Percentiles rank a stretch among this genome's conserved stretches.
Evolutionary conservation across 2,888 invertebrate genomes (phyloP).

Genomic region (Spialia ferax): DNA sequence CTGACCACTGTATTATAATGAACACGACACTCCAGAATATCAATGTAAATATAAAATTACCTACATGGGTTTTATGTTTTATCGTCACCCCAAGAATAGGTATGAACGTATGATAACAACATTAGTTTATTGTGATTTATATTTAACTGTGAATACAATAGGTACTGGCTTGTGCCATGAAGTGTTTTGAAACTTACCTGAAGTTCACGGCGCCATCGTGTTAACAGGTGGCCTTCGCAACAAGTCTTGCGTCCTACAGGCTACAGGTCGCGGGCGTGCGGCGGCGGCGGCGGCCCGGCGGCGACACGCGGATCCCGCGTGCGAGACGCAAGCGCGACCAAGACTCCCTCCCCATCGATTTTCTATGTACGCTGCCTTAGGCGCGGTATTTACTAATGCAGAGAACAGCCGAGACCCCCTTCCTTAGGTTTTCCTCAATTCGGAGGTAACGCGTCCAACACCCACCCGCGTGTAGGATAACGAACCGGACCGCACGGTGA

Average conservation of each 20-base stretch:
- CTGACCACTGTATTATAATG: too few species aligned
- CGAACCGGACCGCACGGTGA: not conserved
- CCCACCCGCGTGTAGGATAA: conserved; percentile 22
- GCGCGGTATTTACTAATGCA: conserved; percentile 79
- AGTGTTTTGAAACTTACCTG: conserved; percentile 64
- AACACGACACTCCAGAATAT: too few species aligned
- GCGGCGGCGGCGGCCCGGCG: conserved; percentile 66
- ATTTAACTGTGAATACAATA: not conserved
- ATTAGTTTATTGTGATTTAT: not conserved
- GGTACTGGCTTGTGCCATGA: not conserved
- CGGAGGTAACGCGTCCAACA: conserved; percentile 48
- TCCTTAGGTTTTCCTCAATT: conserved; percentile 68
- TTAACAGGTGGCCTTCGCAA: conserved; percentile 82
- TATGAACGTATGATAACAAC: not conserved
- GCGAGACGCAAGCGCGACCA: conserved; percentile 65
- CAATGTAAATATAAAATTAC: too few species aligned
- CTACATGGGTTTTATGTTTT: too few species aligned
- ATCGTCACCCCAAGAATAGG: too few species aligned
- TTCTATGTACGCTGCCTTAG: conserved; percentile 70
- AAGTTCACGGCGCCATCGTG: conserved; percentile 72
- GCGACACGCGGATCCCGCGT: conserved; percentile 52
- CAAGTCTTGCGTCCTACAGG: conserved; percentile 76
- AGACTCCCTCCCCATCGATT: conserved; percentile 75
- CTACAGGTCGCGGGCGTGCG: conserved; percentile 71
- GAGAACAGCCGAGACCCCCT: conserved; percentile 68